Evolutionary conservation across 2,113 vertebrate genomes (phyloP), one percentile per base, ranked within the genome.

Genomic region (Hassar affinis): DNA sequence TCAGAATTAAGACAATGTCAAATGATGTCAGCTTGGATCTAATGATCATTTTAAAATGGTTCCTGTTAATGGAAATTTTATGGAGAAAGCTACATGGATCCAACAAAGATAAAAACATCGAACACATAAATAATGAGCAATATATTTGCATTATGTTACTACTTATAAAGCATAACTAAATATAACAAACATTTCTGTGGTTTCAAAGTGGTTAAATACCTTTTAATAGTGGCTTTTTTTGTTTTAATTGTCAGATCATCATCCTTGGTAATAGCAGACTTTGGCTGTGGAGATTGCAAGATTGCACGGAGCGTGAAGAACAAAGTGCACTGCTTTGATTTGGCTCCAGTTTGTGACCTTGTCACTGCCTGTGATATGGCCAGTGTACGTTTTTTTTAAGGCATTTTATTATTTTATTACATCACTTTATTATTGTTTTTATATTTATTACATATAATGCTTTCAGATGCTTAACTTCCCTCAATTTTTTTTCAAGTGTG

Each of bases 291-390:
- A 0, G 97, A 98, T 91, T 97, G 97, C 89, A 95, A 94, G 77
- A 88, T 99, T 1, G 97, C 97, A 0, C 90, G 85, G 42, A 96
- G 94, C 22, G 86, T 99, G 56, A 93, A 85, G 78, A 99, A 99
- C 90, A 91, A 90, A 83, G 97, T 99, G 11, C 95, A 99, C 89
- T 96, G 93, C 85, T 98, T 98, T 33, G 97, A 99, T 87, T 87
- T 99, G 94, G 94, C 93, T 17, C 93, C 97, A 0, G 85, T 96
- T 72, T 95, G 94, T 72, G 93, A 97, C 0, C 93, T 90, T 0
- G 97, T 97, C 75, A 98, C 94, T 0, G 93, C 96, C 57, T 98
- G 98, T 12, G 97, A 99, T 91, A 98, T 99, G 96, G 94, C 97
- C 51, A 85, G 95, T 84, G 98, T 98, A 90, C 90, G 93, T 27